phyloP scores from a whole-genome alignment of 1,140 invertebrate genomes.

The Ephestia elutella region DNA sequence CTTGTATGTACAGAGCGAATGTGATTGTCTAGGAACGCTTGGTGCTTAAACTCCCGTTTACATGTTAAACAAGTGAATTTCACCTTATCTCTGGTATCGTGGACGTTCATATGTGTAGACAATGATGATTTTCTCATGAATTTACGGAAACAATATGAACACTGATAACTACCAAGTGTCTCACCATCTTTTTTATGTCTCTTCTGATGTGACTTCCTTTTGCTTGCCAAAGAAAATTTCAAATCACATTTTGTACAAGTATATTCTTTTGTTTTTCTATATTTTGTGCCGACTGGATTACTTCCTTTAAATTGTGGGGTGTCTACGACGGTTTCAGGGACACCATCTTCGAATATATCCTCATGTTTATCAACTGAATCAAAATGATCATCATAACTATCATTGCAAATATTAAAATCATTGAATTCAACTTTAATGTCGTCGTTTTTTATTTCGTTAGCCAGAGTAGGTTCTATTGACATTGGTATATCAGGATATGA shows the following conservation, averaged over 20 bases:
- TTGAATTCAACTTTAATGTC: background rate
- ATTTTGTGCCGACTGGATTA: background rate
- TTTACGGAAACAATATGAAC: constrained; percentile 64
- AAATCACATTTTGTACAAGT: constrained; percentile 12
- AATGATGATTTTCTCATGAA: constrained; percentile 60
- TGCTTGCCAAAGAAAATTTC: constrained; percentile 20
- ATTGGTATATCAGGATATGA: background rate
- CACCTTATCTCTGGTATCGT: constrained; percentile 45
- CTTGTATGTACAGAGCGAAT: constrained; percentile 53
- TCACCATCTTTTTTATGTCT: constrained; percentile 19
- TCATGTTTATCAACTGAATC: constrained; percentile 3
- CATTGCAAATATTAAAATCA: background rate
- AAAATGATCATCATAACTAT: constrained; percentile 1
- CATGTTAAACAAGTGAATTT: constrained; percentile 56
- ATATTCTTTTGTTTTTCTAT: background rate
- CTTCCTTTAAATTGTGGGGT: background rate
- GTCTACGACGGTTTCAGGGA: background rate
- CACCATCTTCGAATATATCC: background rate
- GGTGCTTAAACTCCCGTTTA: constrained; percentile 65
- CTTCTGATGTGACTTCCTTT: constrained; percentile 16
- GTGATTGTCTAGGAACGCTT: constrained; percentile 69
- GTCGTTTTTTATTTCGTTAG: background rate
- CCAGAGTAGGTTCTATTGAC: background rate
- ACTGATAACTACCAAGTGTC: constrained; percentile 41
- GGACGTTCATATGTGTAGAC: constrained; percentile 65